Conservation (phyloP, 1,140 invertebrate species). For the Caenorhabditis latens region DNA sequence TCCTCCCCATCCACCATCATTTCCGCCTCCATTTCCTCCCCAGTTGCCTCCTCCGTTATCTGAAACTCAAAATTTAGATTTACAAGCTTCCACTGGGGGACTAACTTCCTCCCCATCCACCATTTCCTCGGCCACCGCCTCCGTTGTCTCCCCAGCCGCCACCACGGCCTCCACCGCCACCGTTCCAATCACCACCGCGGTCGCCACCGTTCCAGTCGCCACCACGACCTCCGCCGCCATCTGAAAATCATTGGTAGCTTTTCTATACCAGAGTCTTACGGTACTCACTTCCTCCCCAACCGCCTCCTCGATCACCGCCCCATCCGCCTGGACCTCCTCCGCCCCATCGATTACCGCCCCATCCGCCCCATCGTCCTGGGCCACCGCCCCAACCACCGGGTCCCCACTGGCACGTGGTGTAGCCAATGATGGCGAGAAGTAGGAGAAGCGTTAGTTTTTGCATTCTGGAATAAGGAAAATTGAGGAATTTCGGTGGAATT, state of each 20-base stretch:
- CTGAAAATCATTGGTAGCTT: neutral
- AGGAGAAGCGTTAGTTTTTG: slow-evolving; percentile 26
- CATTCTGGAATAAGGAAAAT: neutral
- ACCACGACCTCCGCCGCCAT: neutral
- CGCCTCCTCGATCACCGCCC: neutral
- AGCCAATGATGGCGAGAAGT: neutral
- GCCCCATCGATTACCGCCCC: slow-evolving; percentile 25
- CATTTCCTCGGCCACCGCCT: neutral
- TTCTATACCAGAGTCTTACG: neutral
- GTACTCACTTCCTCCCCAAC: slow-evolving; percentile 13
- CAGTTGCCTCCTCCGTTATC: neutral
- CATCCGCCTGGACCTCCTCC: neutral
- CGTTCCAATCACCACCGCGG: neutral
- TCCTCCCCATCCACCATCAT: slow-evolving; percentile 1
- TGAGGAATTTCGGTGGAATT: neutral
- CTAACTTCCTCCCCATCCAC: slow-evolving; percentile 7
- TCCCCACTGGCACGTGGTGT: neutral
- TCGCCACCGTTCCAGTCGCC: neutral
- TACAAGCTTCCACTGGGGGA: neutral
- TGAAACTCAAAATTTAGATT: neutral
- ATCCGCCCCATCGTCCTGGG: slow-evolving; percentile 30
- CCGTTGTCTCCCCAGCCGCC: neutral
- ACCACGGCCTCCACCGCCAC: neutral
- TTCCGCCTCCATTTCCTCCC: neutral
- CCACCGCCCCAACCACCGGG: slow-evolving; percentile 33